Percentiles rank a stretch among this genome's conserved stretches.
These are phyloP conservation scores for Datnioides undecimradiatus DNA, from an alignment of 2,113 vertebrate species.

Conservation along the genomic window DNA sequence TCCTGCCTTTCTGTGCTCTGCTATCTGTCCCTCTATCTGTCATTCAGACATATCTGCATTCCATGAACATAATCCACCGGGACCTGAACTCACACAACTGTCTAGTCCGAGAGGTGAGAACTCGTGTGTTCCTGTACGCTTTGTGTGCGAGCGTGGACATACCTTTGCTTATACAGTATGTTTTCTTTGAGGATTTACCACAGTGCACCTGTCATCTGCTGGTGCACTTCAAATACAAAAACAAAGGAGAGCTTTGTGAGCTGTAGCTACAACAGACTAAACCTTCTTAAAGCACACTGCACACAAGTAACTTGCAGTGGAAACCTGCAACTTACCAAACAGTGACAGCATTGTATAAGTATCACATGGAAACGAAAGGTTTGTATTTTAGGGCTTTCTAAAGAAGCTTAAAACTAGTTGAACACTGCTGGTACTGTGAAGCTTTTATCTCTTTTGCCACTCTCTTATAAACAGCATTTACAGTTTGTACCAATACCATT, in stretches of 20 bases:
- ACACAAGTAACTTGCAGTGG: background rate
- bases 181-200: constrained; percentile 55
- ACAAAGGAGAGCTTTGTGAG: constrained; percentile 60
- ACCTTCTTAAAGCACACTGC: constrained; percentile 25
- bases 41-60: constrained; percentile 92
- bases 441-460: background rate
- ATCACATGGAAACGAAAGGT: constrained; percentile 28
- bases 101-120: constrained; percentile 92
- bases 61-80: constrained; percentile 98
- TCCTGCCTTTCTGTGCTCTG: background rate
- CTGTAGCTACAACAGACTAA: constrained; percentile 14
- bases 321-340: constrained; percentile 25
- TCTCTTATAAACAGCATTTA: background rate
- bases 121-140: constrained; percentile 12
- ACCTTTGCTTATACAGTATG: constrained; percentile 26
- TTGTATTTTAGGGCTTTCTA: background rate
- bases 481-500: background rate
- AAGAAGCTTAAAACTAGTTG: background rate
- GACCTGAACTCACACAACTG: constrained; percentile 99
- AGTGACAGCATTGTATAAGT: constrained; percentile 11
- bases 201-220: constrained; percentile 22
- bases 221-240: constrained; percentile 18
- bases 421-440: background rate
- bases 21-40: constrained; percentile 35
- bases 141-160: constrained; percentile 10